These are phyloP conservation scores for Rhopalosiphum nymphaeae DNA, from an alignment of 2,888 invertebrate genomes.

Conservation along the genomic window DNA sequence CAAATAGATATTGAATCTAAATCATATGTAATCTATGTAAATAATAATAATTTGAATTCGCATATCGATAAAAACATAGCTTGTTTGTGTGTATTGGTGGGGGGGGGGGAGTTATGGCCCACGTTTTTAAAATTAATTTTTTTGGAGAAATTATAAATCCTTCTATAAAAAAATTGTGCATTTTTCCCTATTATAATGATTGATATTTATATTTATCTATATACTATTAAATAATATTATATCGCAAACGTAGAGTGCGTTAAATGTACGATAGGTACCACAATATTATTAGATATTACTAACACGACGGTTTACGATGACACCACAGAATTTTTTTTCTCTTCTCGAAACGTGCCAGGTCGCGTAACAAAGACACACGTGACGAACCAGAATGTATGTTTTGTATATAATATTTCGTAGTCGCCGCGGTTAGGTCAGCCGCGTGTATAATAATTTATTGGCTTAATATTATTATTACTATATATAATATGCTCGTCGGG, in stretches of 20 bases:
- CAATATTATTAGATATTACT: no score
- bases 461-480: background rate
- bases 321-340: background rate
- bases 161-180: background rate
- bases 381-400: background rate
- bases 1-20: background rate
- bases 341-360: background rate
- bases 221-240: background rate
- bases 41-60: no score
- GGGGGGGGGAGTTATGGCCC: no score
- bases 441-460: background rate
- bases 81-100: no score
- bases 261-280: background rate
- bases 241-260: background rate
- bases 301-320: background rate
- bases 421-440: background rate
- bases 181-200: background rate
- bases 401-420: background rate
- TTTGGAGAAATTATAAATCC: no score
- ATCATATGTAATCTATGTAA: no score
- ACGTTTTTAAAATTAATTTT: background rate
- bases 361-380: background rate
- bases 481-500: background rate
- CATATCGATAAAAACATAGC: no score
- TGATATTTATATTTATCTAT: background rate